Evolutionary conservation across 2,797 vertebrate species (phyloP).

Genomic region (Tadarida brasiliensis): DNA sequence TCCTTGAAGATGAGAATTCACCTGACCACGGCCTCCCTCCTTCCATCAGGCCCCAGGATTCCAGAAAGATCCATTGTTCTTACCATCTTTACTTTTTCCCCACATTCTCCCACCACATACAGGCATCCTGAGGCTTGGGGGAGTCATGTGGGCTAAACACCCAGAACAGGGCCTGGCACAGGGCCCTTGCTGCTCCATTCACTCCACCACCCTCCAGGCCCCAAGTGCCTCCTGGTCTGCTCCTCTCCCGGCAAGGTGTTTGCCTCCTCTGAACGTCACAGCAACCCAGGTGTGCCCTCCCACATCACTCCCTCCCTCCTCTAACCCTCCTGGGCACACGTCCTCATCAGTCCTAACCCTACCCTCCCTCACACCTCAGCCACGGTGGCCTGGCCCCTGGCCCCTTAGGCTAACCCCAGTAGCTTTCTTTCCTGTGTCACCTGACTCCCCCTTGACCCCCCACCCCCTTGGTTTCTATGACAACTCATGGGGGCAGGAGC

Average conservation of each 20-base stretch:
- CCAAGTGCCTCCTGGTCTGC: not conserved
- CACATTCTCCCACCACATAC: not conserved
- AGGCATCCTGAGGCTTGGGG: not conserved
- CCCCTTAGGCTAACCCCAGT: no score
- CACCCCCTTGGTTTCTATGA: not conserved
- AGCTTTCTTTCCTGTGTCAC: not conserved
- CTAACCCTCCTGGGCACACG: not conserved
- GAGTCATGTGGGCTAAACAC: not conserved
- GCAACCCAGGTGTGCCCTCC: not conserved
- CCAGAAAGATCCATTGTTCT: not conserved
- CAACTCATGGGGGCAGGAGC: no score
- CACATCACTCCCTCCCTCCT: not conserved
- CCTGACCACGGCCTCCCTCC: not conserved
- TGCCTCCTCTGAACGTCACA: not conserved
- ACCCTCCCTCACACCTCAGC: not conserved
- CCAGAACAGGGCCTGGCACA: not conserved
- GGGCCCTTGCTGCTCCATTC: not conserved
- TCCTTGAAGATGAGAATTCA: not conserved
- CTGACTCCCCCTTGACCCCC: not conserved
- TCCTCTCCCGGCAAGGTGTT: not conserved
- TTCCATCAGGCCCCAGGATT: conserved; percentile 3
- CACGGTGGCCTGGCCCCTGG: not conserved
- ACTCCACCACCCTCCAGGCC: rapidly evolving
- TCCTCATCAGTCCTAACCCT: not conserved
- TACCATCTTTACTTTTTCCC: not conserved